Conservation (phyloP, 2,888 invertebrate genomes). For the Tortricodes alternella region DNA sequence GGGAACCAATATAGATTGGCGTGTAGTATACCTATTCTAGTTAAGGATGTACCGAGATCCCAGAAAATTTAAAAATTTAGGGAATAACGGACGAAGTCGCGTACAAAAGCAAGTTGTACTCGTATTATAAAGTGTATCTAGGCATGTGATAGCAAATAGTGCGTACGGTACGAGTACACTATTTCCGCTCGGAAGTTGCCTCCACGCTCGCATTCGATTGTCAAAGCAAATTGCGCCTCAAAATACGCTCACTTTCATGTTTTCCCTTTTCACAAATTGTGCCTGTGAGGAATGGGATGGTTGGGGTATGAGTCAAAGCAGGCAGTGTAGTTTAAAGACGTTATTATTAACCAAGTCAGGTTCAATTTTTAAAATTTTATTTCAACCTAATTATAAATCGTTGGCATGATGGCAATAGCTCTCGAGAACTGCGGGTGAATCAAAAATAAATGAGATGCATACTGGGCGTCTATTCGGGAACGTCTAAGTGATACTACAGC, state of each 20-base stretch:
- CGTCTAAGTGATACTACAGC: too few species aligned
- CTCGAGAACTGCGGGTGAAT: too few species aligned
- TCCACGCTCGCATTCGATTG: constrained; percentile 19
- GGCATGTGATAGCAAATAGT: constrained; percentile 8
- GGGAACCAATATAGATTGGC: too few species aligned
- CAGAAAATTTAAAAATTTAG: too few species aligned
- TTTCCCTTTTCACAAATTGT: constrained; percentile 23
- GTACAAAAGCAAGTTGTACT: neutral
- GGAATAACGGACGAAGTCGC: neutral
- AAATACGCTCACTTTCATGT: constrained; percentile 30
- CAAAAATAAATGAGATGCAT: too few species aligned
- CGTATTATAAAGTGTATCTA: neutral
- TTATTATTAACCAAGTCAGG: neutral
- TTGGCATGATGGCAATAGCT: too few species aligned
- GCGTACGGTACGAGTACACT: constrained; percentile 9
- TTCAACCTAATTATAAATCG: too few species aligned
- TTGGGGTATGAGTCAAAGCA: constrained; percentile 1
- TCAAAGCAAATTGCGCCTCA: constrained; percentile 32
- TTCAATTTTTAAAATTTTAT: neutral
- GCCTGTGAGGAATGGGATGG: constrained; percentile 21
- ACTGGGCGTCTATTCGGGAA: too few species aligned
- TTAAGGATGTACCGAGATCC: too few species aligned
- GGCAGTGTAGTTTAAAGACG: constrained; percentile 1
- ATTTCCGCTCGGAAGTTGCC: constrained; percentile 24
- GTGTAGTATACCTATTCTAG: too few species aligned